Evolutionary conservation across 2,797 vertebrate species (phyloP), one percentile per base, ranked within the genome.

Genomic region (Varecia variegata): DNA sequence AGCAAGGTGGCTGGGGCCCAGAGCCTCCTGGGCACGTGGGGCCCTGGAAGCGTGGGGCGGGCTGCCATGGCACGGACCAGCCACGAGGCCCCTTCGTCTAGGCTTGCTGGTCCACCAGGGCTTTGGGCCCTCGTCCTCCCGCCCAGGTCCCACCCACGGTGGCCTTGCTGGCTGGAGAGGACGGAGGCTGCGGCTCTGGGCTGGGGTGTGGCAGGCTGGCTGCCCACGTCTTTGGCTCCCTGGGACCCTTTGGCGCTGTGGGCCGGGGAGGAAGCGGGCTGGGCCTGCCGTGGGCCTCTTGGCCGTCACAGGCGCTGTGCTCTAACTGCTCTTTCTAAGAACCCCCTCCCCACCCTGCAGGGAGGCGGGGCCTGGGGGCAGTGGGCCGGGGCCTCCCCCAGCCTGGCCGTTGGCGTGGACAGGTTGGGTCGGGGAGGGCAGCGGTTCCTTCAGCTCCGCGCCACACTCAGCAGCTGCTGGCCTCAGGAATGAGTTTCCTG

Each of bases 311-410:
- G 15, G 73, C 79, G 79, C 86, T 74, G 77, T 0, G 70, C 73
- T 90, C 58, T 68, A 82, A 85, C 25, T 71, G 85, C 65, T 92
- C 90, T 94, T 95, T 96, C 82, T 70, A 96, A 95, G 97, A 93
- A 96, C 96, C 76, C 88, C 95, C 90, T 95, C 93, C 77, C 90
- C 89, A 11, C 27, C 93, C 52, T 18, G 32, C 50, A 35, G 74
- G 84, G 62, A 68, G 81, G 65, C 13, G n/a, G 76, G 47, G 67
- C 60, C 27, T 10, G 30, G 65, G 40, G 74, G 45, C 83, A 58
- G 35, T 1, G n/a, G 82, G 56, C n/a, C 15, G 79, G 65, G 77
- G 65, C 52, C 65, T 21, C 62, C 60, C 65, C 93, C 71, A 65
- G 76, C 65, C n/a, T 21, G 0, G 14, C 62, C 3, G 4, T 9